Evolutionary conservation across 2,113 vertebrate genomes (phyloP).

Genomic region (Myanophis thanlyinensis): DNA sequence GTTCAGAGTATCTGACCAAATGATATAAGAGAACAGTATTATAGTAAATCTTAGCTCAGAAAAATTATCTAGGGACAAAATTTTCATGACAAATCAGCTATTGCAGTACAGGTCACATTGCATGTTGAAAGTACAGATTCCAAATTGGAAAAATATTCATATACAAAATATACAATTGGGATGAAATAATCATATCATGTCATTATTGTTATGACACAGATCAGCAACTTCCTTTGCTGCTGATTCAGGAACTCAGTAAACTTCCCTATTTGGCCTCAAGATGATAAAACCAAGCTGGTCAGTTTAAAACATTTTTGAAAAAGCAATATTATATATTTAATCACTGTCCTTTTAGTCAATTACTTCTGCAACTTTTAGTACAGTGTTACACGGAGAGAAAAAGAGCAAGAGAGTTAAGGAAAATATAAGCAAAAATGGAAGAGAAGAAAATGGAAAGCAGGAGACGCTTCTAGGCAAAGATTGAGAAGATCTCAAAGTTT

Average conservation of each 20-base stretch:
- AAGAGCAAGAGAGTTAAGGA: not conserved
- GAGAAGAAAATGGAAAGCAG: not conserved
- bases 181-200: not conserved
- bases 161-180: not conserved
- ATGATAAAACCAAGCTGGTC: not conserved
- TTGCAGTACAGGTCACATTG: not conserved
- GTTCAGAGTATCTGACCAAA: not conserved
- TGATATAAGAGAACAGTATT: not conserved
- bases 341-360: not conserved
- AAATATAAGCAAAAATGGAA: not conserved
- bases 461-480: not conserved
- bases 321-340: not conserved
- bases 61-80: not conserved
- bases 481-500: not conserved
- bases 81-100: not conserved
- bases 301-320: not conserved
- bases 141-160: not conserved
- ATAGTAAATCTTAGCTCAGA: not conserved
- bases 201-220: no score
- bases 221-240: not conserved
- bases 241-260: not conserved
- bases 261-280: not conserved
- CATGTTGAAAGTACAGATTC: not conserved
- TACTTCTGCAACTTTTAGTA: not conserved
- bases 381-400: not conserved